Base-by-base conservation (phyloP, 2,888 invertebrate genomes). In the Drosophila stalkeri region DNA sequence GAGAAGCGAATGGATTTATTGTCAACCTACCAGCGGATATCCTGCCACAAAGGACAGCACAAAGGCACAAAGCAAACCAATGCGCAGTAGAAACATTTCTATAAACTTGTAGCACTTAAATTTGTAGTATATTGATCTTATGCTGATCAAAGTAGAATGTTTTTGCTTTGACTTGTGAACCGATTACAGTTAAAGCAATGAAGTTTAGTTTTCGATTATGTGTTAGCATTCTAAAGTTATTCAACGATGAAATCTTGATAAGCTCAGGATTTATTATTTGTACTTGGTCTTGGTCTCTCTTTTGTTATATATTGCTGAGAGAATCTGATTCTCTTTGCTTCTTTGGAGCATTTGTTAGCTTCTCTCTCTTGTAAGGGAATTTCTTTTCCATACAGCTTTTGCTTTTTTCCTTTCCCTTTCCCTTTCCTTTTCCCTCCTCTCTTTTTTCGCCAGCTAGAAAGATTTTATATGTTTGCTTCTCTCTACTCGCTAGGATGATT, bases 51-150 rank as follows among this genome's bases (percentile, higher is more conserved):
- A 23, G 20, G 43, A 31, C 12, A 63, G 23, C 8, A 80, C 7
- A 27, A 27, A 2, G 7, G 16, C n/a, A 41, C 65, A 52, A 2
- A 86, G 7, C 16, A 75, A 46, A 55, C 33, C 44, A 3, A 69
- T 41, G 39, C 70, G 68, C 20, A 77, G 37, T 18, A 68, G 59
- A 51, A 75, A 52, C 87, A 84, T 86, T 64, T 72, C 67, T 27
- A 1, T 11, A 46, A 64, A 65, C 31, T 61, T 60, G n/a, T 18
- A 47, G 41, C 20, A 76, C 60, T 63, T 70, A n/a, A 67, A 72
- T 76, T 77, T 75, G 39, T 64, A 51, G 20, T 44, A 23, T 62
- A 27, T 49, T 52, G 16, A 52, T 31, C 41, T 56, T 54, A 61
- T 37, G 63, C 20, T 37, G 44, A 18, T 57, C 20, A 18, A 47